These are phyloP conservation scores for Vireo griseus DNA, from an alignment of 2,797 vertebrate genomes.

Conservation along the genomic window DNA sequence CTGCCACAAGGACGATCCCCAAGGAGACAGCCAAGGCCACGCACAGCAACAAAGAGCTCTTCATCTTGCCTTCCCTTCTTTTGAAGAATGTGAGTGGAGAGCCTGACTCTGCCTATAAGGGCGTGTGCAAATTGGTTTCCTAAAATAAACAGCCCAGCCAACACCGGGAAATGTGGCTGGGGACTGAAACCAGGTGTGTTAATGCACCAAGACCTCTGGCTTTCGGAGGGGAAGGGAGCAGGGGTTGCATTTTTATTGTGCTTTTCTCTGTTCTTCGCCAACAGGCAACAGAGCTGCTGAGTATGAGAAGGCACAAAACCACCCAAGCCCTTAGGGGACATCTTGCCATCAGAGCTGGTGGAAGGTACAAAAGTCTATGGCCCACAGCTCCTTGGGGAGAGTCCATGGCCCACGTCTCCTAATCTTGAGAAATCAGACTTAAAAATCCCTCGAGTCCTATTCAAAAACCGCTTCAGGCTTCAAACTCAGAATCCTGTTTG, in stretches of 20 bases:
- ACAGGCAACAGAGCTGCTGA: neutral
- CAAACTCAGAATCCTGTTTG: neutral
- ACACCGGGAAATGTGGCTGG: conserved; percentile 1
- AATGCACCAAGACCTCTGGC: neutral
- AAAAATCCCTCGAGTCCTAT: neutral
- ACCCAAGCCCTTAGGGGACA: neutral
- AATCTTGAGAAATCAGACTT: neutral
- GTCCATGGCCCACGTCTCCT: neutral
- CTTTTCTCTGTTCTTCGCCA: neutral
- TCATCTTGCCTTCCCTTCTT: conserved; percentile 71
- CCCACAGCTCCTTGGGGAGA: neutral
- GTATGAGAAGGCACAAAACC: neutral
- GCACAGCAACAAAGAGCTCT: conserved; percentile 40
- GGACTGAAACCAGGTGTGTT: conserved; percentile 54
- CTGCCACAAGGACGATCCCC: conserved; percentile 61
- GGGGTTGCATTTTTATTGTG: neutral
- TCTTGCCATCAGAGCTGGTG: neutral
- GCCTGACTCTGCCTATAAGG: conserved; percentile 57
- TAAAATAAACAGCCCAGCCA: conserved; percentile 65
- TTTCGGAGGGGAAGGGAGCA: neutral
- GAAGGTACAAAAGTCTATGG: neutral
- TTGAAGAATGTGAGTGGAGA: conserved; percentile 44
- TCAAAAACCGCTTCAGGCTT: neutral
- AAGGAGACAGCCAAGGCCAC: conserved; percentile 47
- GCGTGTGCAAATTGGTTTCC: conserved; percentile 65